These are phyloP conservation scores for Sclerodermus sp. DNA, from an alignment of 2,888 invertebrate species.

Conservation along the genomic window DNA sequence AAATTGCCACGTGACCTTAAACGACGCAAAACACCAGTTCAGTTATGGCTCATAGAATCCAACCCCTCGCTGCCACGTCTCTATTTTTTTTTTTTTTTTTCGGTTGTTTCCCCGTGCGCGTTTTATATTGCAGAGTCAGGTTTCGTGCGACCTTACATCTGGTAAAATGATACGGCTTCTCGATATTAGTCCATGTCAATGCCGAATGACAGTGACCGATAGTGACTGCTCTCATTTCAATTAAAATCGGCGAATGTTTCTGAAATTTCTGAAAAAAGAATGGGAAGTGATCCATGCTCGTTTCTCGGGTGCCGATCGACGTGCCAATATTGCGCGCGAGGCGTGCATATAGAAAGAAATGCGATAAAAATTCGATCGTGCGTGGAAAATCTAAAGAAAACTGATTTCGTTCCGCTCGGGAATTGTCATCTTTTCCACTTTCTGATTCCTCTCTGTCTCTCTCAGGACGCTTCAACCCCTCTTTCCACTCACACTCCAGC, in stretches of 20 bases:
- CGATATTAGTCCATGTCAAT: constrained; percentile 15
- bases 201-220: constrained; percentile 4
- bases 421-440: neutral
- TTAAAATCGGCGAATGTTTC: neutral
- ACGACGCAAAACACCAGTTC: constrained; percentile 12
- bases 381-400: too few relatives aligned
- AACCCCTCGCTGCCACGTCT: constrained; percentile 12
- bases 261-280: too few relatives aligned
- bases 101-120: constrained; percentile 8
- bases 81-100: constrained; percentile 9
- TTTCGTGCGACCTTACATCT: constrained; percentile 29
- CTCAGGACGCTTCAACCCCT: constrained; percentile 1
- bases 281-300: too few relatives aligned
- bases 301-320: neutral
- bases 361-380: too few relatives aligned
- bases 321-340: neutral
- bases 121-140: constrained; percentile 28
- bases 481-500: constrained; percentile 8
- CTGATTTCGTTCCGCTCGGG: neutral
- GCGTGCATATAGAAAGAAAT: neutral
- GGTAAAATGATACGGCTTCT: constrained; percentile 28
- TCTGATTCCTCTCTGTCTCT: constrained; percentile 5
- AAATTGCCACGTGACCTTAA: constrained; percentile 11
- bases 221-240: constrained; percentile 2
- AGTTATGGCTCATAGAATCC: constrained; percentile 30